phyloP scores from a whole-genome alignment of 2,113 vertebrate species.

The Muntiacus reevesi region DNA sequence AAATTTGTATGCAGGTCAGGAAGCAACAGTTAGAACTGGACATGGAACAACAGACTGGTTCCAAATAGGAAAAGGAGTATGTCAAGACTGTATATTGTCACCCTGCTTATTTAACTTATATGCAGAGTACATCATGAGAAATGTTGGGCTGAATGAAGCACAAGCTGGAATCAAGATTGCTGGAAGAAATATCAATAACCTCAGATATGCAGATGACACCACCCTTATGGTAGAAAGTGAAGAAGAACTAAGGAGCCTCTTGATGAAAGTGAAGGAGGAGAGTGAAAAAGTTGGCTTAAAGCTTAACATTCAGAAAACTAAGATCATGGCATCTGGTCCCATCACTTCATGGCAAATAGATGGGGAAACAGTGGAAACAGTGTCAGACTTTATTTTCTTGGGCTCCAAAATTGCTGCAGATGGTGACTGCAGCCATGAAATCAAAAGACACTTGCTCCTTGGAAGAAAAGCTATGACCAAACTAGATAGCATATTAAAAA shows the following conservation, averaged over 20 bases:
- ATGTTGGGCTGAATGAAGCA: background rate
- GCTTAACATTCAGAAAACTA: background rate
- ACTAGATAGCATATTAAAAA: background rate
- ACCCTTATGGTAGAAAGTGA: background rate
- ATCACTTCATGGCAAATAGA: background rate
- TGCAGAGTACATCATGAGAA: background rate
- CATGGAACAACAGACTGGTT: background rate
- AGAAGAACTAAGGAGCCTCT: background rate
- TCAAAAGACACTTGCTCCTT: background rate
- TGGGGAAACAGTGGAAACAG: background rate
- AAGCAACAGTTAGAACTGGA: background rate
- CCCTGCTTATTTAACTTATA: background rate
- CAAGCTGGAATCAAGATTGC: background rate
- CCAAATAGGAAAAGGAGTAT: background rate
- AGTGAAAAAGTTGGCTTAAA: background rate
- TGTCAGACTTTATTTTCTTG: fast-evolving
- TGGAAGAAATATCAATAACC: background rate
- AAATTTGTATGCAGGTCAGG: background rate
- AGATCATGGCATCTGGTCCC: background rate
- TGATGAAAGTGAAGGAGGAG: background rate
- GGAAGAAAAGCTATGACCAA: background rate
- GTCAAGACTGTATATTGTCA: background rate
- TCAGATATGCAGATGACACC: background rate
- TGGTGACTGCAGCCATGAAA: background rate
- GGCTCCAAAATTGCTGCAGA: background rate